Base-by-base conservation (phyloP, 2,113 vertebrate species). In the Dryoscopus gambensis region DNA sequence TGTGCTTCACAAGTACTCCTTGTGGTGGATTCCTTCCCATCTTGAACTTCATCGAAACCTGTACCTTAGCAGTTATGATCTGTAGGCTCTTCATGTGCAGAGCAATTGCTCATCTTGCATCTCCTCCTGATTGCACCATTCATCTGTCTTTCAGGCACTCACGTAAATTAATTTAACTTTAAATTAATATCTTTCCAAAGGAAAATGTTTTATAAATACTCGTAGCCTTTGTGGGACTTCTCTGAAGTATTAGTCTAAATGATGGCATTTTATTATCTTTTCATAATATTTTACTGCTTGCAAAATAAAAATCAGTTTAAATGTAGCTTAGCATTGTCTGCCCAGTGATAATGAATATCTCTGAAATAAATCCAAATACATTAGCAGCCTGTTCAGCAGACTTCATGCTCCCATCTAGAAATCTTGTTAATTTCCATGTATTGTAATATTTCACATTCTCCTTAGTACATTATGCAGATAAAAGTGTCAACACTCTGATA, bases 301-400 rank as follows among this genome's bases (percentile, higher is more conserved):
- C 49, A 16, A 55, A 76, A 96, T 80, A 75, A 77, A 83, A 93
- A 93, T 89, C 85, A 69, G 69, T 87, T 95, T 95, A 79, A 96
- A 78, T 39, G 47, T 46, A 65, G 65, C 91, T 84, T 19, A 33
- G 60, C 6, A 2, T 89, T 95, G 75, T 94, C 96, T 95, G 75
- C 76, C 63, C 62, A 56, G 62, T 31, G 42, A 88, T 90, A 90
- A 96, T 92, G 35, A 94, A 60, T 64, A 81, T 44, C 75, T 93
- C 93, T 93, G 91, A 94, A 89, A 77, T 71, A 84, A 96, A 83
- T 77, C 65, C 75, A 73, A 93, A 88, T 67, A 88, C 85, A 92
- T 84, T 94, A 92, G 49, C 86, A 69, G 69, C 27, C 59, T 67
- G 21, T 88, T 77, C 60, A 77, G 67, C 53, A 87, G 74, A 78